Evolutionary conservation across 1,140 invertebrate species (phyloP).

Genomic region (Penaeus japonicus): DNA sequence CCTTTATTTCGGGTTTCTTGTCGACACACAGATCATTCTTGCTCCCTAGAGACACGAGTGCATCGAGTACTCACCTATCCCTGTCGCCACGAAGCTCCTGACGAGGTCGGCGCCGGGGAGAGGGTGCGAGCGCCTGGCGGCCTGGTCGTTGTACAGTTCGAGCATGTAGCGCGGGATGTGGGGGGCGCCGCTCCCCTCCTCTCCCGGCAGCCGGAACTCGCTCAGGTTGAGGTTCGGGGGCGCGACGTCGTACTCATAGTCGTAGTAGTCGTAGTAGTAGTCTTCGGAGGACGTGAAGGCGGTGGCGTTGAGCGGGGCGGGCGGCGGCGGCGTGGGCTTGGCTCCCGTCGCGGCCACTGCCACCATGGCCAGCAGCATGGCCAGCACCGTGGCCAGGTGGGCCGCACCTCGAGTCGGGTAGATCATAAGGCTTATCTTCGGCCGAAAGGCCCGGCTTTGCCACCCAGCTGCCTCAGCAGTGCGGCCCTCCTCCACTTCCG

Average conservation of each 20-base stretch:
- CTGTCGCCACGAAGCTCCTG: constrained; percentile 37
- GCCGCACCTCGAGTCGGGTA: constrained; percentile 11
- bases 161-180: constrained; percentile 44
- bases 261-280: constrained; percentile 41
- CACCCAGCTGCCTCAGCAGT: neutral
- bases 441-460: neutral
- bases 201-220: constrained; percentile 38
- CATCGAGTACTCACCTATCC: neutral
- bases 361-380: constrained; percentile 38
- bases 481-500: neutral
- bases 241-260: neutral
- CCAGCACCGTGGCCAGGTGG: constrained; percentile 44
- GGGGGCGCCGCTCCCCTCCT: neutral
- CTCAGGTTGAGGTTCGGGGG: constrained; percentile 21
- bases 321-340: constrained; percentile 4
- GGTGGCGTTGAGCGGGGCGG: neutral
- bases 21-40: too few species aligned
- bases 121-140: neutral
- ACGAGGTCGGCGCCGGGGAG: constrained; percentile 33
- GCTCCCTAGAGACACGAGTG: too few species aligned
- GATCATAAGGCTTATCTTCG: constrained; percentile 28
- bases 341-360: constrained; percentile 11
- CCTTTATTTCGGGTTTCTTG: too few species aligned
- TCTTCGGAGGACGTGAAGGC: neutral
- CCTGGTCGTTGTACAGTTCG: constrained; percentile 40